Conservation (phyloP, 2,888 invertebrate species). For the Cheilosia vernalis region DNA sequence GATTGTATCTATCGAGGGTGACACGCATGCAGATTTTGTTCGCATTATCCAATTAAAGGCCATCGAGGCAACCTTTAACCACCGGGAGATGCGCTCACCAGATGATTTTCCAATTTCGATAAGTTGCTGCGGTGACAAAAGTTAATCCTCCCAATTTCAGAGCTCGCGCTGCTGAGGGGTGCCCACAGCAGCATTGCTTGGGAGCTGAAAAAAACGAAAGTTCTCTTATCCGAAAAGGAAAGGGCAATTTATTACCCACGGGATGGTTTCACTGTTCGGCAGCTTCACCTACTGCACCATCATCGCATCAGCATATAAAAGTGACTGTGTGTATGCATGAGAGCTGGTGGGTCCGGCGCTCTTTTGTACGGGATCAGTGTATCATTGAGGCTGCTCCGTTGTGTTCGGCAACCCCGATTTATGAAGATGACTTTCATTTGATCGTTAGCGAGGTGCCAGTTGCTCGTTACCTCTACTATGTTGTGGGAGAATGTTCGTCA, state of each 20-base stretch:
- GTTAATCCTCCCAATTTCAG: slow-evolving; percentile 8
- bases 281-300: slow-evolving; percentile 59
- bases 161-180: not conserved
- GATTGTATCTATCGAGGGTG: slow-evolving; percentile 69
- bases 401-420: slow-evolving; percentile 63
- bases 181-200: not conserved
- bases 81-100: slow-evolving; percentile 18
- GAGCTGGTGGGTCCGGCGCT: slow-evolving; percentile 59
- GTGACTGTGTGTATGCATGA: slow-evolving; percentile 4
- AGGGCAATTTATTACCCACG: slow-evolving; percentile 65
- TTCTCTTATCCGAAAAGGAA: slow-evolving; percentile 38
- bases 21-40: slow-evolving; percentile 67
- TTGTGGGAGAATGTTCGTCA: slow-evolving; percentile 63
- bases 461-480: slow-evolving; percentile 13
- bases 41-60: slow-evolving; percentile 70
- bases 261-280: slow-evolving; percentile 31
- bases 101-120: slow-evolving; percentile 12
- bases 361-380: slow-evolving; percentile 60
- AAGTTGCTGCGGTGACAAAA: not conserved
- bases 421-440: slow-evolving; percentile 71
- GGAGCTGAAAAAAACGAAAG: slow-evolving; percentile 54
- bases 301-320: slow-evolving; percentile 29
- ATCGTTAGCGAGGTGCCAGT: slow-evolving; percentile 29
- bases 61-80: slow-evolving; percentile 50
- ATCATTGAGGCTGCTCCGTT: slow-evolving; percentile 46